Base-by-base conservation (phyloP, 1,140 invertebrate species). In the Cherax quadricarinatus region DNA sequence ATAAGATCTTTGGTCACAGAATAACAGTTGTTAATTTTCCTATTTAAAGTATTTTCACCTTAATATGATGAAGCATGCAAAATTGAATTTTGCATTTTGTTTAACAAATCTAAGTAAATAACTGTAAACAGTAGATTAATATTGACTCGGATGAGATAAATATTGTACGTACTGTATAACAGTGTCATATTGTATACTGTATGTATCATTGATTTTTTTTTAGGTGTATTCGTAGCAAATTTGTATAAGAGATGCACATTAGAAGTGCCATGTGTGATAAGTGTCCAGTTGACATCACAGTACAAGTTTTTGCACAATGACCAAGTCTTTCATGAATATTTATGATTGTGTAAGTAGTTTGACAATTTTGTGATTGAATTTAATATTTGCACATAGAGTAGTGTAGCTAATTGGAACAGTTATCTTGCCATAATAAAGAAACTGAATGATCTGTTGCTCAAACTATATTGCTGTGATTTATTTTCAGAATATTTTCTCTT, bases 271-370 rank as follows among this genome's bases (percentile, higher is more conserved):
- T 85, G 70, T 48, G 62, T 18, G n/a, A 21, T 66, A 48, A 70
- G 12, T 85, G 30, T 24, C 30, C 60, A n/a, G 41, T 85, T 85
- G 30, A 66, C 70, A 16, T 48, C 83, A 57, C 48, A 41, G 85
- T 87, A 57, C 66, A 87, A 79, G 66, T 57, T 60, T 5, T 78
- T 78, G 70, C 73, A 87, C 85, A 87, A 78, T 57, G 66, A 12
- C 53, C 48, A 78, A 49, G 85, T 87, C 85, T 87, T 87, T 87
- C 85, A 87, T 66, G 79, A 5, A 53, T 81, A 30, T 24, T 88
- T 88, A 51, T 62, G 14, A 81, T 62, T 66, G 62, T 66, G 83
- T 6, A 41, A 41, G 73, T 70, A 21, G 18, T 75, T 21, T 7
- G 5, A 16, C 62, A 16, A 6, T 66, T 12, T 2, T 30, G 21